Conservation (phyloP, 2,888 invertebrate species). For the Nineta flava region DNA sequence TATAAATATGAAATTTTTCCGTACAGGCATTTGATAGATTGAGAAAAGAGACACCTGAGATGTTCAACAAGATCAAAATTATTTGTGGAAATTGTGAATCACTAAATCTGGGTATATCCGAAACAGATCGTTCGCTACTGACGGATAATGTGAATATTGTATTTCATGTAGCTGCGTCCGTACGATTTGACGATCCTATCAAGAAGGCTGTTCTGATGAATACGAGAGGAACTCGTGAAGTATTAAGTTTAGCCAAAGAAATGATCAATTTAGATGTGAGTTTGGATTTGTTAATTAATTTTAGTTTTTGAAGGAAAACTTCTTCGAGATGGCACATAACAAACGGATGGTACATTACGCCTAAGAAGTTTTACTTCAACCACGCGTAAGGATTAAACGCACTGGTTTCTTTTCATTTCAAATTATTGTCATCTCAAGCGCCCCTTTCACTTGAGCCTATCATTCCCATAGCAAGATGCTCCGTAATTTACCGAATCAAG, state of each 20-base stretch:
- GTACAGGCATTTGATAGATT: conserved; percentile 13
- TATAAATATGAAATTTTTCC: no score
- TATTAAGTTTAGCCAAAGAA: conserved; percentile 39
- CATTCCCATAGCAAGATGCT: no score
- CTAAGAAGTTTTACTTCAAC: no score
- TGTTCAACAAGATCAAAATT: conserved; percentile 12
- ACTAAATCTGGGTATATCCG: conserved; percentile 11
- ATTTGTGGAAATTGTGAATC: conserved; percentile 12
- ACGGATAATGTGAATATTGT: conserved; percentile 21
- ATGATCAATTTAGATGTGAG: conserved; percentile 32
- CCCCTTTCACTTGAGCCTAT: no score
- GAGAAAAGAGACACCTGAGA: conserved; percentile 8
- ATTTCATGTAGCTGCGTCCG: conserved; percentile 67
- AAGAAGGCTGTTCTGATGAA: conserved; percentile 46
- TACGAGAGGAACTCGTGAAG: conserved; percentile 45
- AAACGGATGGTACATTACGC: no score
- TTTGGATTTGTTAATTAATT: no score
- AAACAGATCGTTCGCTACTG: conserved; percentile 10
- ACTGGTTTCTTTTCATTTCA: no score
- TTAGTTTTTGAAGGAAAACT: no score
- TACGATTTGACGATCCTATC: conserved; percentile 68
- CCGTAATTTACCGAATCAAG: no score
- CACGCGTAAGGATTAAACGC: no score
- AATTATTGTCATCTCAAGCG: no score
- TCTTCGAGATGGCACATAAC: no score